Evolutionary conservation across 2,888 invertebrate genomes (phyloP).

Genomic region (Caenorhabditis sulstoni): DNA sequence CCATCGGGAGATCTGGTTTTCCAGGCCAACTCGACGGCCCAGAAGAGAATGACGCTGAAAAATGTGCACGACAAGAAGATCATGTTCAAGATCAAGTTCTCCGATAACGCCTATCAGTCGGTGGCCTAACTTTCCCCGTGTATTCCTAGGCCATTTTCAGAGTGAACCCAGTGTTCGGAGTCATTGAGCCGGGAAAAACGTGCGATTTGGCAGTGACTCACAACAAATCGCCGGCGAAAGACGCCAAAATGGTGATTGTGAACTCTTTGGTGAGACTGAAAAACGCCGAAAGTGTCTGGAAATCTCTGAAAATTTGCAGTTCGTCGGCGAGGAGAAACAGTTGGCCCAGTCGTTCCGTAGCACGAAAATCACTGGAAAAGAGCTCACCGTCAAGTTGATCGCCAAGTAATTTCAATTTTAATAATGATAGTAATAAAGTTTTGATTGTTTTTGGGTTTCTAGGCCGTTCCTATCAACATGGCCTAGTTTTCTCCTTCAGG

Average conservation of each 20-base stretch:
- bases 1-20: conserved; percentile 23
- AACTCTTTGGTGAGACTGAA: conserved; percentile 49
- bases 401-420: too few relatives aligned
- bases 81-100: conserved; percentile 50
- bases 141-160: conserved; percentile 9
- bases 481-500: too few relatives aligned
- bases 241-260: conserved; percentile 42
- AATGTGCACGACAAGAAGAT: conserved; percentile 45
- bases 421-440: too few relatives aligned
- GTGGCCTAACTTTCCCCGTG: background rate
- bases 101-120: conserved; percentile 36
- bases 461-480: too few relatives aligned
- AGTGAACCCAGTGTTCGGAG: conserved; percentile 45
- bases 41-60: conserved; percentile 35
- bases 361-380: too few relatives aligned
- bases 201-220: conserved; percentile 36
- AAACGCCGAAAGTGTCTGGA: too few relatives aligned
- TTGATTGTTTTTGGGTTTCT: too few relatives aligned
- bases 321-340: too few relatives aligned
- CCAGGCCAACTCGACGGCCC: conserved; percentile 22
- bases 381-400: too few relatives aligned
- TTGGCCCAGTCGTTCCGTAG: too few relatives aligned
- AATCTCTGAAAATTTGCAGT: too few relatives aligned
- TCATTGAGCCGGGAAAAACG: conserved; percentile 32
- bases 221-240: conserved; percentile 35